These are phyloP conservation scores for Chorisops tibialis DNA, from an alignment of 2,888 invertebrate species.

Conservation along the genomic window DNA sequence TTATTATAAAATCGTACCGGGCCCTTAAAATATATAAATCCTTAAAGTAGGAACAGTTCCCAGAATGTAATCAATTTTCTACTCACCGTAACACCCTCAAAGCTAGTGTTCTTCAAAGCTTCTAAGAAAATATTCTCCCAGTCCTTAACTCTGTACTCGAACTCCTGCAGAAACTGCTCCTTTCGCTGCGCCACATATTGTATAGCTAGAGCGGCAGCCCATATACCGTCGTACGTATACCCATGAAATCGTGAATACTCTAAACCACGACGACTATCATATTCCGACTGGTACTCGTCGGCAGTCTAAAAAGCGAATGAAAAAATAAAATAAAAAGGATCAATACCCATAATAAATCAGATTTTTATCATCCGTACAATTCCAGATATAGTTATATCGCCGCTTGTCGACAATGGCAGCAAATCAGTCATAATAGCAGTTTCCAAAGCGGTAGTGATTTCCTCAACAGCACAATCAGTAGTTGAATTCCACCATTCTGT, in stretches of 20 bases:
- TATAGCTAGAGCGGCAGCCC: conserved; percentile 95
- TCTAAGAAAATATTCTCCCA: conserved; percentile 86
- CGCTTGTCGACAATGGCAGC: conserved; percentile 80
- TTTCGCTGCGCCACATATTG: conserved; percentile 81
- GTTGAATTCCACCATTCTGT: conserved; percentile 68
- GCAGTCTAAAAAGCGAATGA: conserved; percentile 64
- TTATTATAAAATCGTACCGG: conserved; percentile 91
- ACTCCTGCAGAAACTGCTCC: conserved; percentile 77
- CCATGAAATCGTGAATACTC: conserved; percentile 95
- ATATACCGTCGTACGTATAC: conserved; percentile 96
- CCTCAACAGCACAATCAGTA: conserved; percentile 66
- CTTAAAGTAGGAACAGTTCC: not conserved
- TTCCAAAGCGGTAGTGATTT: conserved; percentile 76
- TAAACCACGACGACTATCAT: conserved; percentile 72
- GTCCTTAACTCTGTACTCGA: conserved; percentile 76
- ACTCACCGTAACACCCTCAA: conserved; percentile 83
- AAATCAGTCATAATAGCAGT: conserved; percentile 87
- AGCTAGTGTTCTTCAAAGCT: conserved; percentile 86
- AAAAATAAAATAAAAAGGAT: not conserved
- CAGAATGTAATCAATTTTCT: not conserved
- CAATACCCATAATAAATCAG: not conserved
- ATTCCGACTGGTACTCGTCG: conserved; percentile 80
- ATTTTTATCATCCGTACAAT: conserved; percentile 67
- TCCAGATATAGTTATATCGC: conserved; percentile 83
- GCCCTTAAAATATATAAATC: conserved; percentile 57